Evolutionary conservation across 2,797 vertebrate species (phyloP), one percentile per base, ranked within the genome.

Genomic region (Malurus splendens): DNA sequence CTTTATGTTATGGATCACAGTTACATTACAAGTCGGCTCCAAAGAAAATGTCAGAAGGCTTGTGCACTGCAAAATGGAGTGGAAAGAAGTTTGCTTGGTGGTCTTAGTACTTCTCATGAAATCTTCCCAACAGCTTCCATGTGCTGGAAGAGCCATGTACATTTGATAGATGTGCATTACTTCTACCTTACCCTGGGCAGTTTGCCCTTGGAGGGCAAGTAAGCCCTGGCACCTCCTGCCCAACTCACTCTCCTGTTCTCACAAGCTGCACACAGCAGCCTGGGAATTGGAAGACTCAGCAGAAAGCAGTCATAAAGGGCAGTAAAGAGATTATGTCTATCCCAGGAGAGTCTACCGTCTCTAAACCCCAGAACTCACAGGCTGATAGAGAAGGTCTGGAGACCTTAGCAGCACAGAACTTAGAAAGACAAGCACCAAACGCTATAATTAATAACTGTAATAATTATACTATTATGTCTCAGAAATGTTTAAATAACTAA

Each of bases 401-500:
- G 56, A 86, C 13, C 24, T 66, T 9, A 68, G 28, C 18, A 86
- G 57, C 60, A 77, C 17, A 48, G 38, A 74, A 55, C 48, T 88
- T 73, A 78, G 66, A 51, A 61, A 88, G 30, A 22, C 30, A 56
- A 82, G 36, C 45, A 71, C 1, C 39, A 24, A 82, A 42, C 42
- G 28, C 38, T 56, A 39, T 48, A 82, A 90, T 56, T 90, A 94
- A 51, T 50, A 73, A 50, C 38, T 39, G 24, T 22, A 86, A 82
- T 82, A 82, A 82, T 79, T 54, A 47, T 30, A 78, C 89, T 54
- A 84, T 12, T 54, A 18, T 36, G 39, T 70, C 60, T 8, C 30
- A 92, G 22, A 83, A 82, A 86, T 73, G 24, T 89, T 90, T 73
- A 56, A 72, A 51, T 75, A 92, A 51, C 42, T 55, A 90, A 67